Conservation (phyloP, 2,797 vertebrate genomes). For the Poliocrania exsul region DNA sequence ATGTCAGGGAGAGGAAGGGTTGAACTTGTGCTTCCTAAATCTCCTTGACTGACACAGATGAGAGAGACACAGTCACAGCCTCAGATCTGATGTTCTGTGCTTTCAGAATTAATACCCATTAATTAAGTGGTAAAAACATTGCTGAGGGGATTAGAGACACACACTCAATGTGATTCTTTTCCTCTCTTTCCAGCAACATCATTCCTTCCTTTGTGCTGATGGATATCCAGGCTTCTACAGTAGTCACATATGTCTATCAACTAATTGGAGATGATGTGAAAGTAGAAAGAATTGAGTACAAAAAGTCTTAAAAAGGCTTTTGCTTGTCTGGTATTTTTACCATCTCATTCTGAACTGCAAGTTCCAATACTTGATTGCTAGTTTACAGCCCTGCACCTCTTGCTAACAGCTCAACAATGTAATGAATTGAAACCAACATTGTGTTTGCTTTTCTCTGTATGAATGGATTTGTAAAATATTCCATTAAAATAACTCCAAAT, state of each 20-base stretch:
- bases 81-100: neutral
- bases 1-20: neutral
- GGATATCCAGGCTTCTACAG: conserved; percentile 99
- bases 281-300: conserved; percentile 99
- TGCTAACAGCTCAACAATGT: conserved; percentile 66
- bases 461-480: conserved; percentile 74
- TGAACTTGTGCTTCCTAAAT: neutral
- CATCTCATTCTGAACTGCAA: conserved; percentile 57
- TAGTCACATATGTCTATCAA: conserved; percentile 99
- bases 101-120: neutral
- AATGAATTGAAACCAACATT: conserved; percentile 44
- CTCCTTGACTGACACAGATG: neutral
- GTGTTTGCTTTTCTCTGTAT: conserved; percentile 59
- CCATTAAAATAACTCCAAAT: conserved; percentile 20
- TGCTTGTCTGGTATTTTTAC: conserved; percentile 40
- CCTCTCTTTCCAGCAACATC: conserved; percentile 87
- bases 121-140: neutral
- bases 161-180: neutral
- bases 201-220: conserved; percentile 98
- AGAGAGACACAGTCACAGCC: neutral
- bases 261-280: conserved; percentile 98
- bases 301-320: conserved; percentile 86
- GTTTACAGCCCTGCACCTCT: conserved; percentile 63
- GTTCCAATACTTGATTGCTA: conserved; percentile 56
- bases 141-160: neutral